Evolutionary conservation across 2,797 vertebrate genomes (phyloP).

Genomic region (Holocentrus rufus): DNA sequence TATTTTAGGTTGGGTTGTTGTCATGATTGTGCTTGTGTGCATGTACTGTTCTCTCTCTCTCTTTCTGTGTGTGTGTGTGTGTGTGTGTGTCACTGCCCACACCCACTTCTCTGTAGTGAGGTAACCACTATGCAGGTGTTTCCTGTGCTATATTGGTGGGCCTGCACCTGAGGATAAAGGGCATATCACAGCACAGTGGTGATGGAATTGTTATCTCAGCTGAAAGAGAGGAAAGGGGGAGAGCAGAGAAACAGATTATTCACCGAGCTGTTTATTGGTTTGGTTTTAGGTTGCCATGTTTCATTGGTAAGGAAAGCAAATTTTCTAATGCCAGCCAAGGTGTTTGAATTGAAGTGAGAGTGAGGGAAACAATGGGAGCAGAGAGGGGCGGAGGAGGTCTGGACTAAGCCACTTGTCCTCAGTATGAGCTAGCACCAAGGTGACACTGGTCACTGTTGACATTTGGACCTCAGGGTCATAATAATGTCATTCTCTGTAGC

Average conservation of each 20-base stretch:
- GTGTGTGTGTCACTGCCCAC: neutral
- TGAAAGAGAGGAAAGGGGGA: neutral
- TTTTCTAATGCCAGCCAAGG: too few species aligned
- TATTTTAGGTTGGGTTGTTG: too few species aligned
- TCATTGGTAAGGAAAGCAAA: neutral
- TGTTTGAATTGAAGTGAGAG: too few species aligned
- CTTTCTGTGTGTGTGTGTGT: too few species aligned
- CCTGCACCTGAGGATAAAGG: conserved; percentile 28
- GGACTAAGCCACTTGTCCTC: neutral
- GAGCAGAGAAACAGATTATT: neutral
- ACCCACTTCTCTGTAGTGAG: neutral
- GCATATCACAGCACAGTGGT: conserved; percentile 9
- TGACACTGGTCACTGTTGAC: conserved; percentile 12
- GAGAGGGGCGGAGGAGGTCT: neutral
- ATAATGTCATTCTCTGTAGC: conserved; percentile 1
- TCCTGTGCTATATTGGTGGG: conserved; percentile 21
- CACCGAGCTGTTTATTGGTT: neutral
- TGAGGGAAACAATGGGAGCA: neutral
- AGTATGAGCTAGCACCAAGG: neutral
- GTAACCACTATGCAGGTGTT: conserved; percentile 38
- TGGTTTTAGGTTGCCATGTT: neutral
- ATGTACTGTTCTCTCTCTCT: too few species aligned
- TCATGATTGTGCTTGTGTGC: neutral
- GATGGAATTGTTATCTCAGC: conserved; percentile 10
- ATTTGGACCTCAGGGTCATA: conserved; percentile 4